Evolutionary conservation across 2,797 vertebrate genomes (phyloP).

Genomic region (Microhierax caerulescens): DNA sequence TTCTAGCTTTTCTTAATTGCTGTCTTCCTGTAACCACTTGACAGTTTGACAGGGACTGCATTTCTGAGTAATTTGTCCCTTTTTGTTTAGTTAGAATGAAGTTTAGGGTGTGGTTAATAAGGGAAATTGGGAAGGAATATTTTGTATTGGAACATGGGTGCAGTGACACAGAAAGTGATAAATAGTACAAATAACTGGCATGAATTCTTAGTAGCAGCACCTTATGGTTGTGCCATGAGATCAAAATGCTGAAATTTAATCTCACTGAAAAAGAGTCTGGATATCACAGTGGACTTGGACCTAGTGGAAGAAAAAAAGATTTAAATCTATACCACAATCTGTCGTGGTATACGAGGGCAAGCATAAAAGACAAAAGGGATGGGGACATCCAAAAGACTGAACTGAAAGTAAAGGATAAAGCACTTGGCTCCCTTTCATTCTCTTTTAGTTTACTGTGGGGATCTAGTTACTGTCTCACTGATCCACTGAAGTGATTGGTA

Average conservation of each 20-base stretch:
- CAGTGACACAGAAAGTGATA: neutral
- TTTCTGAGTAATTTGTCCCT: neutral
- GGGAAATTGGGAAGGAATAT: neutral
- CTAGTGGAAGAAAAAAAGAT: neutral
- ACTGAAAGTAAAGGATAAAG: neutral
- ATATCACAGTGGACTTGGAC: neutral
- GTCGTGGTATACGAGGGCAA: neutral
- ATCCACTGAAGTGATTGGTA: neutral
- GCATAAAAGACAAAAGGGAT: neutral
- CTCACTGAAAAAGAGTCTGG: neutral
- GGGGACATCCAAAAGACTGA: neutral
- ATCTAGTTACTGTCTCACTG: neutral
- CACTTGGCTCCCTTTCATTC: neutral
- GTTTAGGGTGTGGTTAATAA: neutral
- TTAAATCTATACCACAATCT: neutral
- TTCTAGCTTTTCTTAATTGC: slow-evolving; percentile 52
- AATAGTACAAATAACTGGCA: neutral
- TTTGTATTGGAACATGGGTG: neutral
- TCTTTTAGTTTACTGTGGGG: neutral
- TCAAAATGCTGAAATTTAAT: neutral
- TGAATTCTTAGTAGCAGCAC: neutral
- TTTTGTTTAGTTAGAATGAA: neutral
- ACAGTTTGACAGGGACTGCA: neutral
- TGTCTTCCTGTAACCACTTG: slow-evolving; percentile 12
- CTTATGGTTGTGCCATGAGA: neutral